These are phyloP conservation scores for Eolophus roseicapilla DNA, from an alignment of 2,113 vertebrate genomes.

Conservation along the genomic window DNA sequence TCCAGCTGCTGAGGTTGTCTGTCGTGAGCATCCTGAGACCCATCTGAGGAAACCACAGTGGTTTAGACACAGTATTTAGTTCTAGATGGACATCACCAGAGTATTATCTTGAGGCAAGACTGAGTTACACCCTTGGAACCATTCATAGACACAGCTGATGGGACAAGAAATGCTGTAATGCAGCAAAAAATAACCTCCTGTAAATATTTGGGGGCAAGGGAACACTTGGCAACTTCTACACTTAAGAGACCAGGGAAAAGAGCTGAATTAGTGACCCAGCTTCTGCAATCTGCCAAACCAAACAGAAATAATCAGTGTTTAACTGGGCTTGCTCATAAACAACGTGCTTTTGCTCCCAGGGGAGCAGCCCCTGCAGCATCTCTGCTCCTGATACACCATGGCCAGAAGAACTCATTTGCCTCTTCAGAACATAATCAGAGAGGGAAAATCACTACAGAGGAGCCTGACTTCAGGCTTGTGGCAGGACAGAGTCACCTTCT, in stretches of 20 bases:
- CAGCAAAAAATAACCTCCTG: background rate
- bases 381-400: accelerated
- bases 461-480: background rate
- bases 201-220: too few relatives aligned
- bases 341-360: accelerated
- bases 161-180: background rate
- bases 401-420: background rate
- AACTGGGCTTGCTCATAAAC: background rate
- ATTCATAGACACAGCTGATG: background rate
- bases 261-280: background rate
- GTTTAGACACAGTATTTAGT: background rate
- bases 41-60: accelerated
- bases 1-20: background rate
- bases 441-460: background rate
- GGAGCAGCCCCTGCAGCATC: background rate
- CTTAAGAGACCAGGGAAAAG: background rate
- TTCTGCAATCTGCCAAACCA: background rate
- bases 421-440: background rate
- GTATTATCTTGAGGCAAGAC: background rate
- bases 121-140: background rate
- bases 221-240: too few relatives aligned
- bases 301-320: background rate
- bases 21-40: background rate
- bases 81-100: background rate
- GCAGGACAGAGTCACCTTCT: background rate